Evolutionary conservation across 2,888 invertebrate genomes (phyloP).

Genomic region (Drosophila neonasuta): DNA sequence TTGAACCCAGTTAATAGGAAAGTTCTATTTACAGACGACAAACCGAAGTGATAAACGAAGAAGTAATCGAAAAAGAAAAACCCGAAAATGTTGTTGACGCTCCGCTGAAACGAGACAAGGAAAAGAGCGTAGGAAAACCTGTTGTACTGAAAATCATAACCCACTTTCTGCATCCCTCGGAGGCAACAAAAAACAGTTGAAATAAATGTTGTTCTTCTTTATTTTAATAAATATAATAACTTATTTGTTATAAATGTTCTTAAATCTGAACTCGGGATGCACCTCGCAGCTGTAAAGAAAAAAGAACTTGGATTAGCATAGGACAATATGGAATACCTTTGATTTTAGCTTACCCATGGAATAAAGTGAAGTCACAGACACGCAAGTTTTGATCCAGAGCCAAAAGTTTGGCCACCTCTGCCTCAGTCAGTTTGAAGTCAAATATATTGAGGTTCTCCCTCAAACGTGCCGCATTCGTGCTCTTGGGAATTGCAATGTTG

Average conservation of each 20-base stretch:
- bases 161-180: conserved; percentile 40
- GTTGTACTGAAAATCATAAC: conserved; percentile 75
- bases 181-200: conserved; percentile 30
- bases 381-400: conserved; percentile 86
- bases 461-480: conserved; percentile 88
- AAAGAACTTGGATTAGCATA: background rate
- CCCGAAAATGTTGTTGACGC: conserved; percentile 11
- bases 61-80: conserved; percentile 3
- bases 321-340: background rate
- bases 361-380: conserved; percentile 88
- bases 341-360: conserved; percentile 84
- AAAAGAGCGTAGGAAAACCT: conserved; percentile 59
- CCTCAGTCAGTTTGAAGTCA: conserved; percentile 86
- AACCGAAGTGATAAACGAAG: background rate
- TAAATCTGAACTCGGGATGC: conserved; percentile 89
- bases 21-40: conserved; percentile 40
- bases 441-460: conserved; percentile 90
- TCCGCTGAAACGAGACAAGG: conserved; percentile 2
- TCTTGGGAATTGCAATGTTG: conserved; percentile 91
- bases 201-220: background rate
- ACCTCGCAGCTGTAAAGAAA: conserved; percentile 82
- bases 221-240: background rate
- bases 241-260: conserved; percentile 74
- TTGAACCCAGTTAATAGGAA: conserved; percentile 5
- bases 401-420: conserved; percentile 85